Evolutionary conservation across 30 jellyfish, hydroid and myxozoan genomes (phyloP).

Genomic region (Cassiopea xamachana): DNA sequence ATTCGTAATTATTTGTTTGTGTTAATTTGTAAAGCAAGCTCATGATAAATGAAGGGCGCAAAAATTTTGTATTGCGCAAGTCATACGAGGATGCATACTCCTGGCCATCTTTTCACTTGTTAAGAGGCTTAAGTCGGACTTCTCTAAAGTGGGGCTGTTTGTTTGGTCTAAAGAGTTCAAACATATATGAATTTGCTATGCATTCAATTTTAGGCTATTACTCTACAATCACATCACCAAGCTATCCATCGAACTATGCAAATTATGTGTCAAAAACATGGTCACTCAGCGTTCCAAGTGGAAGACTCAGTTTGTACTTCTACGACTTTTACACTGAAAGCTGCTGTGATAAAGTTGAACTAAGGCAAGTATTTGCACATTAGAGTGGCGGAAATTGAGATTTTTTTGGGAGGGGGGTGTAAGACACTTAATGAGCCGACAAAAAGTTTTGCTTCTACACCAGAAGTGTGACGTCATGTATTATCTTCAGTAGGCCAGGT

Average conservation of each 20-base stretch:
- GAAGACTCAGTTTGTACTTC: background rate
- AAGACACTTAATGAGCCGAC: background rate
- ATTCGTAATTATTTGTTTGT: no score
- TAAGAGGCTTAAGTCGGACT: background rate
- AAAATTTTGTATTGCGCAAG: background rate
- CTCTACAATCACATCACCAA: background rate
- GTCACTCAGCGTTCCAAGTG: background rate
- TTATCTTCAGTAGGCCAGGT: background rate
- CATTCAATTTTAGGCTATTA: background rate
- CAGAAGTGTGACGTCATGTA: background rate
- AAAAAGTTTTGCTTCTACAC: background rate
- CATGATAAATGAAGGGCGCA: no score
- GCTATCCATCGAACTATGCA: background rate
- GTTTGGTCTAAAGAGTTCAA: background rate
- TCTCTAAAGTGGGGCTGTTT: background rate
- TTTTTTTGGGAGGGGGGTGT: background rate
- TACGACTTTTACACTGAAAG: background rate
- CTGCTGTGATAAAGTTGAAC: background rate
- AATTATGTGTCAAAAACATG: background rate
- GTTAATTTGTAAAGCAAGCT: no score
- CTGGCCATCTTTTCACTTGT: background rate
- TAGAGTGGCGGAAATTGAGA: no score
- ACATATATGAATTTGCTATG: background rate
- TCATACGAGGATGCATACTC: background rate
- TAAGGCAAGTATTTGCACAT: background rate